Evolutionary conservation across 2,888 invertebrate genomes (phyloP).

Genomic region (Orthosia gothica): DNA sequence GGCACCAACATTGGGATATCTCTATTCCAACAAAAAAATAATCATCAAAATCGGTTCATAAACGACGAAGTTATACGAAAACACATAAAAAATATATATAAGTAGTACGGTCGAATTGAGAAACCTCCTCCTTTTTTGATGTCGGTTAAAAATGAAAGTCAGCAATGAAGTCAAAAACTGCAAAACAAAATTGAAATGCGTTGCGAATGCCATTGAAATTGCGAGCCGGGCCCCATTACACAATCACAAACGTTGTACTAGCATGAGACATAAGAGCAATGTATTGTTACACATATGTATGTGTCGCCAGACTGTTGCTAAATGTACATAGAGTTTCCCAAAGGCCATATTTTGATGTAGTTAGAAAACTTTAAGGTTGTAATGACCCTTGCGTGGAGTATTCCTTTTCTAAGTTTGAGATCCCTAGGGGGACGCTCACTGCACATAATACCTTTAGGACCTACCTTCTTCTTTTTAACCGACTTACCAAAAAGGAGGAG

Average conservation of each 20-base stretch:
- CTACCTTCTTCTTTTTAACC: too few species aligned
- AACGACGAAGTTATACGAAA: too few species aligned
- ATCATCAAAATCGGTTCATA: too few species aligned
- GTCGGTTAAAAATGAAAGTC: too few species aligned
- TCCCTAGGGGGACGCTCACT: not conserved
- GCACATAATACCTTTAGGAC: not conserved
- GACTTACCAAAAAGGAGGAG: too few species aligned
- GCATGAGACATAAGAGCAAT: conserved; percentile 30
- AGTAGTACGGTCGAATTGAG: too few species aligned
- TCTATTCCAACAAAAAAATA: too few species aligned
- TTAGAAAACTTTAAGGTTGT: conserved; percentile 17
- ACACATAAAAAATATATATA: too few species aligned
- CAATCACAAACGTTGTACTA: conserved; percentile 30
- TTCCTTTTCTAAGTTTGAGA: not conserved
- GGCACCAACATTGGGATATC: too few species aligned
- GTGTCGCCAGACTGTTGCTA: conserved; percentile 29
- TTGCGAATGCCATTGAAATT: conserved; percentile 50
- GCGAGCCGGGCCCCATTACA: conserved; percentile 37
- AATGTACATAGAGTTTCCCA: conserved; percentile 29
- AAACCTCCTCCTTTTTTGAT: too few species aligned
- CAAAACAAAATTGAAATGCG: conserved; percentile 26
- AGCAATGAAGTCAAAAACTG: conserved; percentile 13
- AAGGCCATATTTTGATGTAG: conserved; percentile 6
- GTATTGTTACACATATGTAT: conserved; percentile 45
- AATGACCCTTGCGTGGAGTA: not conserved